phyloP scores from a whole-genome alignment of 2,797 vertebrate genomes.

The Danio aesculapii region DNA sequence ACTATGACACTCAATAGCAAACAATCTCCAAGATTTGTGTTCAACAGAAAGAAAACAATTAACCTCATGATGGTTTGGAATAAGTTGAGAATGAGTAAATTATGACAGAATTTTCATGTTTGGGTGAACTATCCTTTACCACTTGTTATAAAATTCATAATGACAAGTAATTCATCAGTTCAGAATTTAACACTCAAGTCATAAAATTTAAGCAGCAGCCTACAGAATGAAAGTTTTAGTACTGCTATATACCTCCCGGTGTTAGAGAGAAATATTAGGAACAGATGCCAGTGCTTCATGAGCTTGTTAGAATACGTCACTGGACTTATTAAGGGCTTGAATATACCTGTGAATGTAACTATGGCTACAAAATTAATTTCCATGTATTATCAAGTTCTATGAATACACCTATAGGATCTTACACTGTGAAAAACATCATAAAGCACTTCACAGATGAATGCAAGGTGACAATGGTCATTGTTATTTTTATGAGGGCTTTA shows the following conservation, averaged over 20 bases:
- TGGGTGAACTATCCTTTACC: neutral
- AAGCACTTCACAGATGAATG: neutral
- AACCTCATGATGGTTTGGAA: too few relatives aligned
- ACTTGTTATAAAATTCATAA: constrained; percentile 22
- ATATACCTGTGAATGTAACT: constrained; percentile 6
- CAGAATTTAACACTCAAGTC: constrained; percentile 1
- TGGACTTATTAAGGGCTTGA: constrained; percentile 2
- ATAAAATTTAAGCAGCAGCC: constrained; percentile 12
- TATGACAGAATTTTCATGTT: too few relatives aligned
- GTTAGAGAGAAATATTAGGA: neutral
- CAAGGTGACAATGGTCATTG: neutral
- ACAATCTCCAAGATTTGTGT: too few relatives aligned
- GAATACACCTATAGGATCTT: neutral
- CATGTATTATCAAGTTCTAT: neutral
- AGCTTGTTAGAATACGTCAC: constrained; percentile 6
- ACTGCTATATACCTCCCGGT: constrained; percentile 6
- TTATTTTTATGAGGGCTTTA: neutral
- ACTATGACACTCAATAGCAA: too few relatives aligned
- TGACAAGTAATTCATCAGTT: constrained; percentile 31
- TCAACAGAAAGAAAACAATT: too few relatives aligned
- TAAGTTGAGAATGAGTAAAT: too few relatives aligned
- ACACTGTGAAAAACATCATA: neutral
- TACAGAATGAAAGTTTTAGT: constrained; percentile 6
- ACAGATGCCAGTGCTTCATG: constrained; percentile 23
- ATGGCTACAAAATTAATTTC: neutral